Percentiles rank a stretch among this genome's conserved stretches.
Evolutionary conservation across 2,888 invertebrate species (phyloP).

Genomic region (Muschampia plurimacula): DNA sequence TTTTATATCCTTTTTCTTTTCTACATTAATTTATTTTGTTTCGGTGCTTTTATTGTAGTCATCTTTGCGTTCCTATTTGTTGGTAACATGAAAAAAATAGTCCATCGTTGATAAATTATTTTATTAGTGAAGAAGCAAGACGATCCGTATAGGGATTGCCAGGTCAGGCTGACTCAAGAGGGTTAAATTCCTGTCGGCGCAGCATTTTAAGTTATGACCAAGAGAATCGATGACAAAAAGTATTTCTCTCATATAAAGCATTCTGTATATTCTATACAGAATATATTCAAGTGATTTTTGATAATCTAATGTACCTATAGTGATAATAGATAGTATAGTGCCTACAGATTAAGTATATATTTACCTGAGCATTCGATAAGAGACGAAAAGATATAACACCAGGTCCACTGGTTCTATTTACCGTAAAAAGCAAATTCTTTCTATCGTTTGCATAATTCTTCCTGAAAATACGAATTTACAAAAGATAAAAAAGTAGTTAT

Average conservation of each 20-base stretch:
- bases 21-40: too few species aligned
- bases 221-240: not conserved
- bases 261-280: too few species aligned
- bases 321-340: too few species aligned
- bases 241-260: not conserved
- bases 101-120: too few species aligned
- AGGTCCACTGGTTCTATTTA: conserved; percentile 81
- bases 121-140: too few species aligned
- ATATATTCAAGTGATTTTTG: too few species aligned
- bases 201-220: not conserved
- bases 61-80: too few species aligned
- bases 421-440: conserved; percentile 53
- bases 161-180: conserved; percentile 4
- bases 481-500: too few species aligned
- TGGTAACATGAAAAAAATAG: too few species aligned
- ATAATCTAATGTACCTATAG: too few species aligned
- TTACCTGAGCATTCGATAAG: conserved; percentile 73
- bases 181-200: not conserved
- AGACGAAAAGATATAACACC: conserved; percentile 76
- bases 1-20: too few species aligned
- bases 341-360: conserved; percentile 36
- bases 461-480: not conserved
- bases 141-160: not conserved
- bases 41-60: too few species aligned
- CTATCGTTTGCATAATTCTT: not conserved